Base-by-base conservation (phyloP, 1,140 invertebrate species). In the Microplitis mediator region DNA sequence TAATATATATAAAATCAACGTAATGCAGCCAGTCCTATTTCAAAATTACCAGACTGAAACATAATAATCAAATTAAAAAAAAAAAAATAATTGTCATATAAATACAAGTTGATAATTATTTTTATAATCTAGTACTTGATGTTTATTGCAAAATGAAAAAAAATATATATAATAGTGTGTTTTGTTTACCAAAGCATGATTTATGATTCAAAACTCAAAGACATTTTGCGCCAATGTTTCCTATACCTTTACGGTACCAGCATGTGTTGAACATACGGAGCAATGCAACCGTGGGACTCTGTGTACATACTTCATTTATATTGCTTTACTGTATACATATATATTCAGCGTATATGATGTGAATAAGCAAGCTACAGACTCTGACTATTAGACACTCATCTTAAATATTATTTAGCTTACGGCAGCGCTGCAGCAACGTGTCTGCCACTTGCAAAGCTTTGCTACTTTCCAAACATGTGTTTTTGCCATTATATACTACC, bases 201-300 rank as follows among this genome's bases (percentile, higher is more conserved):
- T 76, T 75, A 74, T 68, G 68, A 73, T 61, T 62, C 8, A n/a
- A 51, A n/a, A 51, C 16, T 64, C 65, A 36, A 45, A 34, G 23
- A 68, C 54, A 52, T 65, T 72, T 76, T 72, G 72, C 60, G 45
- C 65, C 63, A 39, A 70, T 32, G 16, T 23, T 16, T 36, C 51
- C 11, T 36, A 36, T 45, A n/a, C 36, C 61, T 62, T 70, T 56
- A 58, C 71, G 39, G 11, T 45, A 45, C 39, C 39, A 39, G 36
- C 76, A 77, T 77, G 74, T 77, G 76, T 74, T 58, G 60, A 74
- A 75, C 74, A 77, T 52, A 72, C 74, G 74, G 69, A 54, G 16
- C 39, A 39, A 8, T 61, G 64, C 5, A 16, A 34, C 14, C 16
- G 39, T 31, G 65, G 11, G 45, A 70, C 45, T 54, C 32, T 62